Conservation (phyloP, 2,113 vertebrate species). For the Phrynosoma blainvillii region DNA sequence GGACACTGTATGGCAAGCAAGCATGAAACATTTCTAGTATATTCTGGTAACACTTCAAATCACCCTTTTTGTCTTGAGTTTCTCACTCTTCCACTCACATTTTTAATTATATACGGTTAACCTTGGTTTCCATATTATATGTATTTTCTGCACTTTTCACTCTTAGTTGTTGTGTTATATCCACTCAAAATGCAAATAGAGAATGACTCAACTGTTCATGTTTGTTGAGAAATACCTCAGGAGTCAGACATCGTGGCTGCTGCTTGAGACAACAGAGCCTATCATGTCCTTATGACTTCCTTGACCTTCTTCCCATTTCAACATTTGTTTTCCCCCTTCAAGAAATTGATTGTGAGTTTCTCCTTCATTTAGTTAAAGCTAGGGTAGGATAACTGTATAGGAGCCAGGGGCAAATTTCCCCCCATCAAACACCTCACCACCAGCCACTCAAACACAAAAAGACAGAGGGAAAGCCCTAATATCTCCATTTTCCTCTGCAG, state of each 20-base stretch:
- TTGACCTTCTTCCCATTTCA: neutral
- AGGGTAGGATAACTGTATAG: no score
- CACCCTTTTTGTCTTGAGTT: neutral
- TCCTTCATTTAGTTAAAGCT: neutral
- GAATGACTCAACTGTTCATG: neutral
- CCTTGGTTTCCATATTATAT: neutral
- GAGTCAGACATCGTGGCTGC: neutral
- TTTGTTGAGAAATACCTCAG: neutral
- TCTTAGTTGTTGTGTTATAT: neutral
- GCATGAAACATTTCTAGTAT: neutral
- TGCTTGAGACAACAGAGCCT: neutral
- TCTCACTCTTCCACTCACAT: neutral
- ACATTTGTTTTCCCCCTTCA: neutral
- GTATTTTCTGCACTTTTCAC: neutral
- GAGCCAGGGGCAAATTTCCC: no score
- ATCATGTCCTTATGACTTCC: neutral
- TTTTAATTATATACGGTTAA: neutral
- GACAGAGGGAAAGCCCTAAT: no score
- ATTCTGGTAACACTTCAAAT: neutral
- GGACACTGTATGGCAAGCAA: neutral
- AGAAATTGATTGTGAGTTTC: no score
- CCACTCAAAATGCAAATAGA: neutral
- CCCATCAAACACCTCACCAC: no score
- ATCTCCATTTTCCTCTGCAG: no score
- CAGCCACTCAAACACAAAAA: no score